phyloP scores from a whole-genome alignment of 1,140 invertebrate genomes.

The Ceratina australensis region DNA sequence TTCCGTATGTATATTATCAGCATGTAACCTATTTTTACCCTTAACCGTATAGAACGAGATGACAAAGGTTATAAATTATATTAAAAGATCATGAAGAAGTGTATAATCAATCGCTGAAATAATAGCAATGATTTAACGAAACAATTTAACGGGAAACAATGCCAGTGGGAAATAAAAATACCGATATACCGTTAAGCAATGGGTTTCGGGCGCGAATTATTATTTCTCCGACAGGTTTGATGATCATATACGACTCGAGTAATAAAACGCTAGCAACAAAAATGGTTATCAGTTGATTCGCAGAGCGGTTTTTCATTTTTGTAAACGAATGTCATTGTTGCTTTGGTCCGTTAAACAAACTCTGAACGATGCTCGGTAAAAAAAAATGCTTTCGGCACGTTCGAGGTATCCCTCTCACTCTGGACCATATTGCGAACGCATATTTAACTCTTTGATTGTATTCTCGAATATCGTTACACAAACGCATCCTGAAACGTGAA shows the following conservation, averaged over 20 bases:
- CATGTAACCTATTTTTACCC: too few species aligned
- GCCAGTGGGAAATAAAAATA: not conserved
- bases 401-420: not conserved
- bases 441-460: too few species aligned
- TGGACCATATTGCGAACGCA: not conserved
- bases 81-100: not conserved
- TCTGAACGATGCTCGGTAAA: not conserved
- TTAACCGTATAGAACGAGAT: too few species aligned
- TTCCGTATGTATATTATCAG: too few species aligned
- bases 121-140: not conserved
- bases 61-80: not conserved
- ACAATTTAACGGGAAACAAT: not conserved
- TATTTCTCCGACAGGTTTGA: not conserved
- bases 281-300: not conserved
- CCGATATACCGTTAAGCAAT: not conserved
- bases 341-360: too few species aligned
- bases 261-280: not conserved
- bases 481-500: not conserved
- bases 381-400: slow-evolving; percentile 7
- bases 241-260: not conserved
- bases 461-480: not conserved
- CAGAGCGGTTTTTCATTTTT: slow-evolving; percentile 16
- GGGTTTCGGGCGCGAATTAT: not conserved
- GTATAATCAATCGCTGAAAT: not conserved
- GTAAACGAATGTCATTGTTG: too few species aligned